phyloP scores from a whole-genome alignment of 23 tunicate species.

The Halocynthia aurantium region DNA sequence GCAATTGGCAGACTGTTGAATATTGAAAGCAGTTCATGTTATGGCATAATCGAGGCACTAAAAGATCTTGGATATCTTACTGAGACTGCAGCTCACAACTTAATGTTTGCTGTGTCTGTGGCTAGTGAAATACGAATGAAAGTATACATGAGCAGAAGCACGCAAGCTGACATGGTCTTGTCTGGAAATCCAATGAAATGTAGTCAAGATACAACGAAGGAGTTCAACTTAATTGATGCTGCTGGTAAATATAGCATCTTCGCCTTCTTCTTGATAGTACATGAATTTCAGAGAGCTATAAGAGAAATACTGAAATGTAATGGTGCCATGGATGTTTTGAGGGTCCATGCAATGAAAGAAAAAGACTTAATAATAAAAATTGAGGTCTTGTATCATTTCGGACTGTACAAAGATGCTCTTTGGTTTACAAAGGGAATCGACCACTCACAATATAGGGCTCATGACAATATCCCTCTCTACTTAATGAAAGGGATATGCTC shows the following conservation, averaged over 20 bases:
- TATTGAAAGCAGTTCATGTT: neutral
- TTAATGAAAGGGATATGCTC: slow-evolving; percentile 19
- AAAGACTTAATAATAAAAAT: neutral
- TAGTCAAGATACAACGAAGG: too few relatives aligned
- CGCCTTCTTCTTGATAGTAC: too few relatives aligned
- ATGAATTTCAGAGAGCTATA: too few relatives aligned
- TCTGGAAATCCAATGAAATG: too few relatives aligned
- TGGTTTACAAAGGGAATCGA: neutral
- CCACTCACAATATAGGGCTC: neutral
- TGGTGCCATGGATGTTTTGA: too few relatives aligned
- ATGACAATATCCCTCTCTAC: neutral
- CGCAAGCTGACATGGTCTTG: slow-evolving; percentile 17
- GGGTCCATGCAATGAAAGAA: too few relatives aligned
- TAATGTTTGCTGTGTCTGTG: slow-evolving; percentile 28
- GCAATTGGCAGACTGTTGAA: slow-evolving; percentile 13
- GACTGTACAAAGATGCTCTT: slow-evolving; percentile 7
- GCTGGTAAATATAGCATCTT: too few relatives aligned
- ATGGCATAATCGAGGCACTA: neutral
- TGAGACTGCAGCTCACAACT: slow-evolving; percentile 22
- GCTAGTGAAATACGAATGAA: slow-evolving; percentile 29
- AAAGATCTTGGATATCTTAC: neutral
- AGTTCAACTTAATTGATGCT: too few relatives aligned
- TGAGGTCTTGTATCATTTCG: slow-evolving; percentile 8
- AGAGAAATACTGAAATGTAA: too few relatives aligned
- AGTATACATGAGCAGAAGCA: slow-evolving; percentile 6